Evolutionary conservation across 2,888 invertebrate species (phyloP).

Genomic region (Marasmarcha lunaedactyla): DNA sequence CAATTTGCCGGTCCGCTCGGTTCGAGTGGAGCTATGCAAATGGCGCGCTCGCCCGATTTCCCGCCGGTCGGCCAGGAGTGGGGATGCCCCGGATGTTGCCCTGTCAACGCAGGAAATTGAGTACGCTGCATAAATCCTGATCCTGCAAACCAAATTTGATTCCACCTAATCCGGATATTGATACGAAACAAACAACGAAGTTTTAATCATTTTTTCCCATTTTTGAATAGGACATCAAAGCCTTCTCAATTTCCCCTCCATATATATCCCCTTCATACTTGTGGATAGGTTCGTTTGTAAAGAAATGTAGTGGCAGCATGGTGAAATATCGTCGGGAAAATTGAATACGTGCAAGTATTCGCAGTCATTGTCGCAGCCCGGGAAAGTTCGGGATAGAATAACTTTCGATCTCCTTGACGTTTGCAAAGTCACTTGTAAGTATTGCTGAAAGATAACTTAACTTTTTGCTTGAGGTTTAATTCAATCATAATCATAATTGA

Average conservation of each 20-base stretch:
- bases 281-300: constrained; percentile 25
- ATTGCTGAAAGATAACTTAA: not conserved
- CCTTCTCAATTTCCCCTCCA: constrained; percentile 27
- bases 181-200: constrained; percentile 48
- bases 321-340: constrained; percentile 57
- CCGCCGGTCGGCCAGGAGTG: constrained; percentile 29
- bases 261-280: constrained; percentile 34
- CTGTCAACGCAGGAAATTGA: constrained; percentile 68
- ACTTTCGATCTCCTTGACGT: not conserved
- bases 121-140: constrained; percentile 66
- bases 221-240: constrained; percentile 17
- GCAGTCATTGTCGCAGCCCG: constrained; percentile 27
- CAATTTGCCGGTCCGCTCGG: constrained; percentile 65
- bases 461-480: no score
- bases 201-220: constrained; percentile 29
- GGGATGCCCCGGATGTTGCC: constrained; percentile 55
- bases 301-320: constrained; percentile 35
- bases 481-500: no score
- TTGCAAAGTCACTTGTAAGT: constrained; percentile 1
- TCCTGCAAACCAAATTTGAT: constrained; percentile 66
- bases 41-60: constrained; percentile 56
- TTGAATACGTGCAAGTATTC: constrained; percentile 59
- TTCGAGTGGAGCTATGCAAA: constrained; percentile 61
- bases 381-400: constrained; percentile 14
- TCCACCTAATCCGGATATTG: constrained; percentile 67